A percentile compares a stretch with the other conserved stretches of the same genome.
Conservation (phyloP, 2,797 vertebrate species). For the Xiphophorus birchmanni region DNA sequence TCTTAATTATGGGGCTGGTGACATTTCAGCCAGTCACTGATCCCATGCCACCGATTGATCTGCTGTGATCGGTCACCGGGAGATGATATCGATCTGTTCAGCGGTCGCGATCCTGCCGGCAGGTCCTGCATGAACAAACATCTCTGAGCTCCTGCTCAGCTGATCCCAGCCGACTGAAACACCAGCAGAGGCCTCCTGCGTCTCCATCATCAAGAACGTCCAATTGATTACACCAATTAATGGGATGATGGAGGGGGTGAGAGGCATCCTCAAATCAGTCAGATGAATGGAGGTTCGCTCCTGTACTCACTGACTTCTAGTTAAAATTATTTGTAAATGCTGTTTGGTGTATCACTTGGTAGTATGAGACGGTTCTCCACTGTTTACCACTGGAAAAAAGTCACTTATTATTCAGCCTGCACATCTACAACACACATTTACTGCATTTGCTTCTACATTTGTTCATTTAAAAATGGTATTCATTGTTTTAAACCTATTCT, state of each 20-base stretch:
- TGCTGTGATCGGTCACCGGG: conserved; percentile 76
- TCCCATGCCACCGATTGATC: conserved; percentile 76
- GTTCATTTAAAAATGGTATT: not conserved
- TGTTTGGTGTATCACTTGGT: not conserved
- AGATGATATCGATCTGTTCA: conserved; percentile 72
- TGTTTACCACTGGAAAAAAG: not conserved
- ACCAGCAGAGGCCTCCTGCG: conserved; percentile 35
- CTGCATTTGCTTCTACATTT: not conserved
- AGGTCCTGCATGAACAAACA: conserved; percentile 61
- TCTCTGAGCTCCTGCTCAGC: not conserved
- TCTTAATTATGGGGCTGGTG: conserved; percentile 84
- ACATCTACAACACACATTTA: not conserved
- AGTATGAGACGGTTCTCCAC: not conserved
- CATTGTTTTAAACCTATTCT: not conserved
- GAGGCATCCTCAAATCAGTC: conserved; percentile 49
- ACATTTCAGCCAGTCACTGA: conserved; percentile 78
- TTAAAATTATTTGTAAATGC: conserved; percentile 20
- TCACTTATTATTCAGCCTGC: not conserved
- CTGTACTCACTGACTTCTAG: conserved; percentile 29
- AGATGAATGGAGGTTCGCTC: conserved; percentile 29
- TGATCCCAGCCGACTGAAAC: conserved; percentile 30
- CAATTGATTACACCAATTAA: conserved; percentile 71
- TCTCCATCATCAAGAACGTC: conserved; percentile 19
- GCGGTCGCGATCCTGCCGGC: conserved; percentile 14
- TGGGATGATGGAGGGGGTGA: conserved; percentile 43